Evolutionary conservation across 2,113 vertebrate species (phyloP).

Genomic region (Typhlomys cinereus): DNA sequence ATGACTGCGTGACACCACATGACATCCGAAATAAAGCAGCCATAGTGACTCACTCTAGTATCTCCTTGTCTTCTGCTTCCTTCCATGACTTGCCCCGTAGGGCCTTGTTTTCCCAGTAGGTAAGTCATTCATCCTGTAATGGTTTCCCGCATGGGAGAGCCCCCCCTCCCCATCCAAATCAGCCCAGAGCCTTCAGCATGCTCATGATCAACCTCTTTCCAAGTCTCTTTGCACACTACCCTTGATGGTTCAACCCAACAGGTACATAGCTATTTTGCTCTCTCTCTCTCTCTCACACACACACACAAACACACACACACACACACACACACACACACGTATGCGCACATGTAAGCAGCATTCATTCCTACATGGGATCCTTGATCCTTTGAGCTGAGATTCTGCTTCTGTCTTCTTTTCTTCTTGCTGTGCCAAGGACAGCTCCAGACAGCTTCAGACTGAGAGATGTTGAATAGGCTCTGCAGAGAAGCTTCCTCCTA

Average conservation of each 20-base stretch:
- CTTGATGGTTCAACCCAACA: rapidly evolving
- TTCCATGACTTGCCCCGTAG: background rate
- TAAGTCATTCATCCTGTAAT: background rate
- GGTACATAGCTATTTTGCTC: background rate
- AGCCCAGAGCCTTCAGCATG: background rate
- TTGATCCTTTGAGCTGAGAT: background rate
- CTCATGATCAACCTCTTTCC: background rate
- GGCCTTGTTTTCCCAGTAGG: background rate
- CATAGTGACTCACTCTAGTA: background rate
- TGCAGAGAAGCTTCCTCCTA: background rate
- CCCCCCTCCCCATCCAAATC: background rate
- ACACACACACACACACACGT: background rate
- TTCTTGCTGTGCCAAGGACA: background rate
- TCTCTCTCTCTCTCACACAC: background rate
- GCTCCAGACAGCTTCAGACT: background rate
- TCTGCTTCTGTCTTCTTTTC: background rate
- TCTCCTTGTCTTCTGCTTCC: background rate
- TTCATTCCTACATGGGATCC: background rate
- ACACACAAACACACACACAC: background rate
- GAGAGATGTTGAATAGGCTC: background rate
- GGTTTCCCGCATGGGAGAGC: background rate
- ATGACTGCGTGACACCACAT: background rate
- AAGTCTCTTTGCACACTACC: background rate
- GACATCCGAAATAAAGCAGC: background rate
- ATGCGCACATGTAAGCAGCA: too few species aligned